Base-by-base conservation (phyloP, 2,797 vertebrate genomes). In the Helostoma temminkii region DNA sequence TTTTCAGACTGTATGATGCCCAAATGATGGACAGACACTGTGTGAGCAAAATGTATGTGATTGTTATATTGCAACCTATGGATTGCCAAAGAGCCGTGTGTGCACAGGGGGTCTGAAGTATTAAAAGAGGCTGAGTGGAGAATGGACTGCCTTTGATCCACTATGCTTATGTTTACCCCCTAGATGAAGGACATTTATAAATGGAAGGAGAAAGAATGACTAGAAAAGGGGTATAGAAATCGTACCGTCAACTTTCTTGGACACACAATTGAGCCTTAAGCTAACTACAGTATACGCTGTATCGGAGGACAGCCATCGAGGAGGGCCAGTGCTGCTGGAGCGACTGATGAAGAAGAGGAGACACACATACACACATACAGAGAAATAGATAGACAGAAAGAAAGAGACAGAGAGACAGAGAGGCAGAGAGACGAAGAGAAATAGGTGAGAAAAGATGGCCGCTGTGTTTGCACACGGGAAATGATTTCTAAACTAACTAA, bases 11-110 rank as follows among this genome's bases (percentile, higher is more conserved):
- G 91, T 92, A 91, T 83, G 80, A 89, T 81, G 82, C 84, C 76
- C 84, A 88, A 79, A 85, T 82, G 84, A 92, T 86, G 84, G 91
- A 83, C 82, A 80, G 81, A 89, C 85, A 90, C 91, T 91, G 90
- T 94, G 93, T 90, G 78, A 83, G 82, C 71, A 83, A 83, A 89
- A 76, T 84, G 85, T 87, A 81, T 86, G 81, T 82, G 81, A 88
- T 90, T 85, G 76, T 92, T 93, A 92, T 95, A 95, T 94, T 96
- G 96, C 97, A 98, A 96, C 97, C 97, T 95, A 97, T 99, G 94
- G 97, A 97, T 96, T 97, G 96, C 96, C 96, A 96, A 96, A 93
- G 95, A 96, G 95, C 91, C 78, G 76, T 78, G 83, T 61, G 76
- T 78, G 70, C 91, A 93, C 73, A 49, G 67, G 77, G 82, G 79